phyloP scores from a whole-genome alignment of 2,797 vertebrate genomes.

The Hippopotamyrus pictus region DNA sequence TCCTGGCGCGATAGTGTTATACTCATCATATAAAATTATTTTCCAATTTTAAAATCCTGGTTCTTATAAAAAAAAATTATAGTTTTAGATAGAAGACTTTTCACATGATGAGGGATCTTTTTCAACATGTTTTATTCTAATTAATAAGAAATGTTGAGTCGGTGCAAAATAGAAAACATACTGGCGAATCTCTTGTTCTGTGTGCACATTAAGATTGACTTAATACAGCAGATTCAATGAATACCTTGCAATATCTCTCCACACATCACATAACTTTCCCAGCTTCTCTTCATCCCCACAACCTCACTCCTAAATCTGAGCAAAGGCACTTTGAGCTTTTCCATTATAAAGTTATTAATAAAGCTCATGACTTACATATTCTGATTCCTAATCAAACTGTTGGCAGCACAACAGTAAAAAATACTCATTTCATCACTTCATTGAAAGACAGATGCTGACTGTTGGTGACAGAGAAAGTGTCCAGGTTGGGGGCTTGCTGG shows the following conservation, averaged over 20 bases:
- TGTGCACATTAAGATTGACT: background rate
- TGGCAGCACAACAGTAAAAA: background rate
- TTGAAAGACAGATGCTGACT: background rate
- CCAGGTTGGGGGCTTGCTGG: background rate
- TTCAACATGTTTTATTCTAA: background rate
- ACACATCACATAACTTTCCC: background rate
- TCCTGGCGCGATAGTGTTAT: background rate
- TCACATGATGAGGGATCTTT: background rate
- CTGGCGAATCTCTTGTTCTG: background rate
- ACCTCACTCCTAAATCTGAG: background rate
- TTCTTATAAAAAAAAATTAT: background rate
- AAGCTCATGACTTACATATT: background rate
- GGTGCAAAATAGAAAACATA: background rate
- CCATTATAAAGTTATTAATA: background rate
- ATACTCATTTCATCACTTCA: background rate
- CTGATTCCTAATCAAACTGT: background rate
- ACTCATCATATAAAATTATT: background rate
- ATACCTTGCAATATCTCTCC: background rate
- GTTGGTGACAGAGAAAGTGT: background rate
- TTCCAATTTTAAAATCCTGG: background rate
- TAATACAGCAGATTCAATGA: background rate
- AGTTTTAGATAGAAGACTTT: background rate
- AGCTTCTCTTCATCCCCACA: background rate
- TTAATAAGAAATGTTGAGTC: background rate
- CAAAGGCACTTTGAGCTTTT: background rate